Evolutionary conservation across 53 echinoderm and acorn worm genomes (phyloP).

Genomic region (Glandiceps talaboti): DNA sequence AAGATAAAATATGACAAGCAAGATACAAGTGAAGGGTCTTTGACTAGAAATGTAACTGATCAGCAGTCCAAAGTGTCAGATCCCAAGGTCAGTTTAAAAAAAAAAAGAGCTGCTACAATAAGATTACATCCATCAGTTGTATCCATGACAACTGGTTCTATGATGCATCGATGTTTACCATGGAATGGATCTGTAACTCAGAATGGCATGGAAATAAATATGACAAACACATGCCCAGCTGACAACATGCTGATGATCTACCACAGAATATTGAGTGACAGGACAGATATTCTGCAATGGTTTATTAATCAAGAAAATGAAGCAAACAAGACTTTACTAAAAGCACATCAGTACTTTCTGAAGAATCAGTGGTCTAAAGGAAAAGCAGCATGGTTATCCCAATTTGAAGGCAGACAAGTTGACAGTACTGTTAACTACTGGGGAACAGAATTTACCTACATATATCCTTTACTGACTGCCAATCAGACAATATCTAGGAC

Average conservation of each 20-base stretch:
- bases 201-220: background rate
- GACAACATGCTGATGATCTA: background rate
- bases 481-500: background rate
- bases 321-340: background rate
- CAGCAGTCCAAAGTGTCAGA: background rate
- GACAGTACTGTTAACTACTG: background rate
- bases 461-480: background rate
- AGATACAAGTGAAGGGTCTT: no score
- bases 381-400: background rate
- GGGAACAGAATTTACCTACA: background rate
- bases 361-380: background rate
- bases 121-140: background rate
- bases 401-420: background rate
- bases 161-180: background rate
- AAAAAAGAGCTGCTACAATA: background rate
- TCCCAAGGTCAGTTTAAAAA: background rate
- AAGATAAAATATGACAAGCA: background rate
- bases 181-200: background rate
- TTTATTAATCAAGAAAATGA: background rate
- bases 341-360: background rate
- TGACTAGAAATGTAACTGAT: no score
- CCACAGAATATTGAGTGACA: background rate
- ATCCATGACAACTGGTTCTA: background rate
- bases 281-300: background rate
- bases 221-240: background rate